Conservation (phyloP, 1,140 invertebrate genomes). For the Temnothorax longispinosus region DNA sequence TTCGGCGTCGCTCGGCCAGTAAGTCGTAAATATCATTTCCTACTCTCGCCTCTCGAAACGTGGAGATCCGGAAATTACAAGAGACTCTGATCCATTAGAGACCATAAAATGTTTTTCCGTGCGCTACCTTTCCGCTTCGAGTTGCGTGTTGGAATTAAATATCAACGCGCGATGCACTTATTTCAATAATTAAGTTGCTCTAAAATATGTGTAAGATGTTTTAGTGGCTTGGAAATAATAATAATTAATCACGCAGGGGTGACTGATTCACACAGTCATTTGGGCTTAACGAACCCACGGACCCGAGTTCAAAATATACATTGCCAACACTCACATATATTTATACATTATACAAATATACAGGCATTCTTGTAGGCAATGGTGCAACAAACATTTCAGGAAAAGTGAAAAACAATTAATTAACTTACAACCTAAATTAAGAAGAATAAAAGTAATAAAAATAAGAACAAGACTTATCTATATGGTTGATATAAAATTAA, state of each 20-base stretch:
- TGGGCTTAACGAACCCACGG: not conserved
- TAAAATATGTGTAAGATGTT: not conserved
- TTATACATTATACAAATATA: not conserved
- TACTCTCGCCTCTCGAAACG: not conserved
- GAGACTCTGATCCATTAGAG: constrained; percentile 49
- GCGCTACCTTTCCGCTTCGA: not conserved
- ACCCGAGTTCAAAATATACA: not conserved
- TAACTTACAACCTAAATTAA: not conserved
- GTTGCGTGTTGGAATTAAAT: constrained; percentile 17
- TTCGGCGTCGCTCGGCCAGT: constrained; percentile 33
- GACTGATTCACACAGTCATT: not conserved
- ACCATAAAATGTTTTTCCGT: constrained; percentile 43
- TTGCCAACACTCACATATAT: not conserved
- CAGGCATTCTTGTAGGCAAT: not conserved
- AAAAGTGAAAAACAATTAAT: not conserved
- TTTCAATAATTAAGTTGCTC: constrained; percentile 11
- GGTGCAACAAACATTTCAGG: not conserved
- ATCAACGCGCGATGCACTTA: not conserved
- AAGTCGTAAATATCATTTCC: constrained; percentile 53
- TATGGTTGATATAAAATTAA: too few relatives aligned
- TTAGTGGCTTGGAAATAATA: not conserved
- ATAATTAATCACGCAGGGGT: not conserved
- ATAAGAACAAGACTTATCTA: not conserved
- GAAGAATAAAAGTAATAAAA: not conserved
- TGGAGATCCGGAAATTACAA: constrained; percentile 29